Conservation (phyloP, 2,888 invertebrate species). For the Synanthedon andrenaeformis region DNA sequence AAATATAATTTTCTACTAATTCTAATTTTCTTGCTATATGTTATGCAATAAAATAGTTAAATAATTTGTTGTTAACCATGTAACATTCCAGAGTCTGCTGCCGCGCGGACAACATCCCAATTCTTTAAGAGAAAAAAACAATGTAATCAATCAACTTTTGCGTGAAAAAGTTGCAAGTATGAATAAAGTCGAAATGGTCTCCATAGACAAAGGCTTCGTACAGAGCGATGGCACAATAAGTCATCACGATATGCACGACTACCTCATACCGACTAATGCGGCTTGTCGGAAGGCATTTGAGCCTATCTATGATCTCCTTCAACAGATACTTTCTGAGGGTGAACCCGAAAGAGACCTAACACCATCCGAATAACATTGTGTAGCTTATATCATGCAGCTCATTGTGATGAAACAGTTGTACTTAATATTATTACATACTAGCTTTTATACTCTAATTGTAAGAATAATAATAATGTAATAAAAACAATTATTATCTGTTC, state of each 20-base stretch:
- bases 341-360: slow-evolving; percentile 81
- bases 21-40: too few relatives aligned
- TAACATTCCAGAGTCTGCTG: slow-evolving; percentile 79
- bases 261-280: slow-evolving; percentile 86
- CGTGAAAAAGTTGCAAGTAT: slow-evolving; percentile 73
- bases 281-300: slow-evolving; percentile 90
- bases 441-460: slow-evolving; percentile 59
- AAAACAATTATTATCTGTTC: slow-evolving; percentile 9
- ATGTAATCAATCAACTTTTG: slow-evolving; percentile 79
- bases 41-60: neutral
- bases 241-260: slow-evolving; percentile 93
- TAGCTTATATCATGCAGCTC: slow-evolving; percentile 42
- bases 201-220: slow-evolving; percentile 82
- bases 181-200: slow-evolving; percentile 80
- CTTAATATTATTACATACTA: slow-evolving; percentile 36
- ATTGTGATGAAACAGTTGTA: slow-evolving; percentile 62
- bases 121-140: slow-evolving; percentile 80
- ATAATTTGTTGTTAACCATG: neutral
- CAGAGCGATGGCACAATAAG: slow-evolving; percentile 85
- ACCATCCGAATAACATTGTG: slow-evolving; percentile 72
- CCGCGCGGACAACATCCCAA: slow-evolving; percentile 91
- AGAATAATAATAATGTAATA: slow-evolving; percentile 21
- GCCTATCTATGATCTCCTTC: slow-evolving; percentile 83
- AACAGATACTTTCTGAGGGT: slow-evolving; percentile 81
- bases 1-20: too few relatives aligned